Conservation (phyloP, 2,888 invertebrate species). For the Erebia aethiops region DNA sequence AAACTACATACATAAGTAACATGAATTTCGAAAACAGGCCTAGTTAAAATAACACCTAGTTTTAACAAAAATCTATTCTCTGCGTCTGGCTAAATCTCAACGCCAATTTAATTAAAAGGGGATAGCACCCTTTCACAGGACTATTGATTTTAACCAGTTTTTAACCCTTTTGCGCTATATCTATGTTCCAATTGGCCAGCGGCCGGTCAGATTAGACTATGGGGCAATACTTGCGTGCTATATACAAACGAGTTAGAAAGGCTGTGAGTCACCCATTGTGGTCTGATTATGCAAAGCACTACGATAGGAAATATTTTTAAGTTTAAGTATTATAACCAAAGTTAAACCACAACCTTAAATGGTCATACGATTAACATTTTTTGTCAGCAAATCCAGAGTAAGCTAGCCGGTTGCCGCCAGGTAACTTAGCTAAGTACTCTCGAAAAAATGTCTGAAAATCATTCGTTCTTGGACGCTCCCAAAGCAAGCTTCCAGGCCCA, state of each 20-base stretch:
- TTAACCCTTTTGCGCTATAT: constrained; percentile 41
- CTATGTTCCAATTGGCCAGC: constrained; percentile 37
- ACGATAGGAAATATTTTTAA: constrained; percentile 14
- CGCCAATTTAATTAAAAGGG: constrained; percentile 33
- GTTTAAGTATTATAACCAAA: neutral
- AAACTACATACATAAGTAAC: neutral
- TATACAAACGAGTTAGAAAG: constrained; percentile 31
- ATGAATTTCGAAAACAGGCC: neutral
- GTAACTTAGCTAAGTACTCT: too few species aligned
- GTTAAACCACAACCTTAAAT: neutral
- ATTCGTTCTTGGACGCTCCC: too few species aligned
- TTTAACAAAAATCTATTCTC: neutral
- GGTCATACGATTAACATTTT: neutral
- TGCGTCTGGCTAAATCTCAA: neutral
- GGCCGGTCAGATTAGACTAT: constrained; percentile 35
- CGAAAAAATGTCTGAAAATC: too few species aligned
- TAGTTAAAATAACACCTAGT: neutral
- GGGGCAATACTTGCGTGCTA: constrained; percentile 31
- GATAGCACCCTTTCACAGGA: constrained; percentile 37
- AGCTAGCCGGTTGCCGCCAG: too few species aligned
- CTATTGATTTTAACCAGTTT: constrained; percentile 44
- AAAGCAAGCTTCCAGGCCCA: too few species aligned
- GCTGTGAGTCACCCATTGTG: constrained; percentile 35
- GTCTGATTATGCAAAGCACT: constrained; percentile 15
- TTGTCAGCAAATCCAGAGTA: neutral